Base-by-base conservation (phyloP, 2,888 invertebrate species). In the Kryphioiulus occultus region DNA sequence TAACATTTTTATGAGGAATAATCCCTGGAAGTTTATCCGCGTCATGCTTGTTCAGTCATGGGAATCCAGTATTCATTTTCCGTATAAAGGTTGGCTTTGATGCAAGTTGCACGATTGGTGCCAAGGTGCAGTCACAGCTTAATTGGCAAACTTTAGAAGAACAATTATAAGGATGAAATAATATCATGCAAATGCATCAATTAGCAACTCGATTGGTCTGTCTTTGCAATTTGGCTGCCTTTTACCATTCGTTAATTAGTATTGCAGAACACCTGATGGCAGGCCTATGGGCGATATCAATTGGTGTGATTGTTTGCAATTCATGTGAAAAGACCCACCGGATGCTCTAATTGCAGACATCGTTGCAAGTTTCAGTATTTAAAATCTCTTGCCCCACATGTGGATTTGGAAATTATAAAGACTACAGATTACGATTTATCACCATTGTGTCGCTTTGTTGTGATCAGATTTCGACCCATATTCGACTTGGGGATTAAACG, bases 1-100 rank as follows among this genome's bases (percentile, higher is more conserved):
- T 78, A 78, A 2, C 78, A 30, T 78, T 26, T 78, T 78, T 78
- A 30, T 30, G 9, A 30, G 78, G 78, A 22, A 78, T 30, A 10
- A 26, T 78, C 12, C 22, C 30, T 78, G 30, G 30, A 22, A 15
- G 78, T 78, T 30, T 7, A 78, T 78, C 30, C 78, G 7, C 10
- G 78, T 30, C 78, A 78, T 26, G 78, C 30, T 22, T 78, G 78
- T 15, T 78, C 78, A 78, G 15, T 78, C 78, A 78, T 78, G 78
- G 30, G 15, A 30, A 78, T 78, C 78, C 30, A 30, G 26, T 30
- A 78, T 30, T 78, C 30, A 15, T 26, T 78, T 78, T 78, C 30
- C 78, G 9, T 30, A 30, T 78, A 78, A 30, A 30, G 78, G 22
- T 7, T 78, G 78, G 30, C 22, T 78, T 30, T 78, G 78, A 78